Percentiles rank a stretch among this genome's conserved stretches.
Evolutionary conservation across 2,797 vertebrate species (phyloP).

Genomic region (Pogonophryne albipinna): DNA sequence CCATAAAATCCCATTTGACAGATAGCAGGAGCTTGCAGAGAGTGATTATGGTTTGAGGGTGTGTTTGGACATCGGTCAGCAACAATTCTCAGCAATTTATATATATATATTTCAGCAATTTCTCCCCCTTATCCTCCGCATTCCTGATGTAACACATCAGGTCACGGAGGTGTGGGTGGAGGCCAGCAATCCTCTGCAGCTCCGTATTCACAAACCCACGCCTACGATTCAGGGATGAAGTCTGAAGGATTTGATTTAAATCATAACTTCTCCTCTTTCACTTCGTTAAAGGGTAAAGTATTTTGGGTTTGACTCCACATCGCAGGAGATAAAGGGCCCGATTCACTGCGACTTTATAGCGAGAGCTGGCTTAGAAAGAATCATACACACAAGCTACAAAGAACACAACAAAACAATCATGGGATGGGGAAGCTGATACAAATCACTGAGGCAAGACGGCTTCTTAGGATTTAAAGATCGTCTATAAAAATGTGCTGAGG

Average conservation of each 20-base stretch:
- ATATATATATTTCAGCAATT: background rate
- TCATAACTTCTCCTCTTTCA: background rate
- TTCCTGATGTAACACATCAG: background rate
- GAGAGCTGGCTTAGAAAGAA: background rate
- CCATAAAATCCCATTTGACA: background rate
- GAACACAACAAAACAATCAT: background rate
- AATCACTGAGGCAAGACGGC: conserved; percentile 4
- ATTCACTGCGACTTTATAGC: background rate
- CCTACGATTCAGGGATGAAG: background rate
- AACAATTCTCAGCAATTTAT: background rate
- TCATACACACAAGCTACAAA: background rate
- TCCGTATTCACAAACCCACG: background rate
- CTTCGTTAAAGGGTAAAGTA: background rate
- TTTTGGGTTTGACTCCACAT: background rate
- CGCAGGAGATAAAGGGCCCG: background rate
- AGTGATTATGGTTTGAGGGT: background rate
- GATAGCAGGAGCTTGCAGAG: background rate
- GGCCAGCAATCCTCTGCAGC: background rate
- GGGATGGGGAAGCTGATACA: background rate
- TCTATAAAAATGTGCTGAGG: conserved; percentile 28
- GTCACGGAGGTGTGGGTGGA: background rate
- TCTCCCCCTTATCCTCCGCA: background rate
- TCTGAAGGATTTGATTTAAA: background rate
- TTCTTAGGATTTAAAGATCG: background rate
- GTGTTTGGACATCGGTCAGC: background rate